Base-by-base conservation (phyloP, 2,888 invertebrate species). In the Chymomyza fuscimana region DNA sequence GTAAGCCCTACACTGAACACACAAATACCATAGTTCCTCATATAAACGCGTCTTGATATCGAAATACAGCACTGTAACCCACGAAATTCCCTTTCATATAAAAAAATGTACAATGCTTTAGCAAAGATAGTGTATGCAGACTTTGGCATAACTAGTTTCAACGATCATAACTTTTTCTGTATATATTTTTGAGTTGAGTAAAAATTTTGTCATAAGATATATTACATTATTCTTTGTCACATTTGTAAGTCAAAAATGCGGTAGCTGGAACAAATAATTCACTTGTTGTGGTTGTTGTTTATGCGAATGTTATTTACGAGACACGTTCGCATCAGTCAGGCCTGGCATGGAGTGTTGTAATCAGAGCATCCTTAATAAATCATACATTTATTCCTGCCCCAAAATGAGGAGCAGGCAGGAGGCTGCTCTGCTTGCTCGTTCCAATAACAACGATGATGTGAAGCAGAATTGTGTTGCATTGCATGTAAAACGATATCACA, bases 351-450 rank as follows among this genome's bases (percentile, higher is more conserved):
- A 78, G 87, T 90, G 89, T 89, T 90, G 90, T 90, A 90, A 90
- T 90, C 90, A 90, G 89, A 88, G 86, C 87, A 89, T 90, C 90
- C 90, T 90, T 90, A 90, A 90, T 90, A 90, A 90, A 90, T 90
- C 90, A 90, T 90, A 90, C 89, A 90, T 89, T 89, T 89, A 89
- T 89, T 82, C 89, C 76, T 78, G 69, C 74, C 74, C 75, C 72
- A 67, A 61, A 36, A 12, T 5, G 40, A 46, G 40, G 12, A 46
- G 40, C 40, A 46, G 15, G 5, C 22, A 15, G 54, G 3, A 3
- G 3, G 2, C 22, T 22, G 25, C 25, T 25, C 25, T 25, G 25
- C 25, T 25, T 25, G 25, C 25, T 25, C 4, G 25, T 25, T 25
- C 15, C 51, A 16, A 51, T 9, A 16, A 29, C 29, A 36, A 60